Conservation (phyloP, 2,888 invertebrate genomes). For the Crioceris asparagi region DNA sequence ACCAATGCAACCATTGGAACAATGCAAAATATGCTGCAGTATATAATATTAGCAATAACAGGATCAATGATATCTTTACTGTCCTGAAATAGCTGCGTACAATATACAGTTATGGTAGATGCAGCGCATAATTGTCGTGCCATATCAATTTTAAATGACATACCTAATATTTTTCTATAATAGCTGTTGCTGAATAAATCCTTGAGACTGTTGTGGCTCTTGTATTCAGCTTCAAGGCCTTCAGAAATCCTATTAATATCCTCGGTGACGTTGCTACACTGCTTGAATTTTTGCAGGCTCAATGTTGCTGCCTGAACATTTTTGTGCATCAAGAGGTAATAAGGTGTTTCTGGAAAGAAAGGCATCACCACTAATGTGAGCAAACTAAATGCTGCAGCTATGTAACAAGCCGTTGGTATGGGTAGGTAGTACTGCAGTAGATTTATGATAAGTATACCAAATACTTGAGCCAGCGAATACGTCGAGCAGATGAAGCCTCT, state of each 20-base stretch:
- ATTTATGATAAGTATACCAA: constrained; percentile 44
- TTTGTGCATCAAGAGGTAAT: constrained; percentile 37
- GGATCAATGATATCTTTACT: constrained; percentile 36
- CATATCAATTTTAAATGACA: constrained; percentile 45
- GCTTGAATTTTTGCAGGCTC: constrained; percentile 40
- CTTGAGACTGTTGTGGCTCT: constrained; percentile 38
- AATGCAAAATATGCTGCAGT: constrained; percentile 43
- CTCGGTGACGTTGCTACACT: constrained; percentile 39
- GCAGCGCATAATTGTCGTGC: constrained; percentile 48
- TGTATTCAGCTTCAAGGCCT: no score
- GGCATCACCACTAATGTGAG: constrained; percentile 38
- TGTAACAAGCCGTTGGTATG: constrained; percentile 41
- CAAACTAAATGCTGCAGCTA: constrained; percentile 39
- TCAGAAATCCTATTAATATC: constrained; percentile 27
- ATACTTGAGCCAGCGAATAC: constrained; percentile 44
- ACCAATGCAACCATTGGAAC: constrained; percentile 46
- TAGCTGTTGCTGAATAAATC: constrained; percentile 45
- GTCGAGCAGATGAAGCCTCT: constrained; percentile 47
- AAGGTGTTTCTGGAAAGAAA: constrained; percentile 50
- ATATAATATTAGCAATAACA: constrained; percentile 27
- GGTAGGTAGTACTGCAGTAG: constrained; percentile 37
- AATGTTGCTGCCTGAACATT: constrained; percentile 38
- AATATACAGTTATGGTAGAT: constrained; percentile 50
- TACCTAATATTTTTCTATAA: constrained; percentile 51
- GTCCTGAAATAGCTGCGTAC: constrained; percentile 42